Percentiles rank a stretch among this genome's conserved stretches.
Evolutionary conservation across 2,113 vertebrate genomes (phyloP).

Genomic region (Cairina moschata): DNA sequence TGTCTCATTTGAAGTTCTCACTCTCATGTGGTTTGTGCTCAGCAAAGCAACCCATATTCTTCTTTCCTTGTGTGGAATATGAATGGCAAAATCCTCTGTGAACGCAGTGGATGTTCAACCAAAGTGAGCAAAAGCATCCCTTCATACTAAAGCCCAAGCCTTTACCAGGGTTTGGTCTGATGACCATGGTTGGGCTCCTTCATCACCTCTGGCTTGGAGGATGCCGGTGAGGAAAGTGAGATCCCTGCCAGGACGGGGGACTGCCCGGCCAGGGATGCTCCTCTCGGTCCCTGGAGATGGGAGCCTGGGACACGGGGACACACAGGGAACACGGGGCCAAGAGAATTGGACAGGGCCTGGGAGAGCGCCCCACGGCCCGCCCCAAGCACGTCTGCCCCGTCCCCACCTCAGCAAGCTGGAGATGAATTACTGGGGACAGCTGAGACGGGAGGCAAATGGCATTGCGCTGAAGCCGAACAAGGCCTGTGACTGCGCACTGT

Average conservation of each 20-base stretch:
- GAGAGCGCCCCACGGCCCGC: background rate
- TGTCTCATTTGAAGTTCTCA: background rate
- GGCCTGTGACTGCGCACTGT: conserved; percentile 56
- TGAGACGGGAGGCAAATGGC: conserved; percentile 73
- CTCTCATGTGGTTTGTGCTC: background rate
- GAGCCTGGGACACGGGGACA: fast-evolving
- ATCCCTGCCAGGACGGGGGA: background rate
- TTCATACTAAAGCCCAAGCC: background rate
- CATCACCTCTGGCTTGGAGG: background rate
- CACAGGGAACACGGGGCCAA: background rate
- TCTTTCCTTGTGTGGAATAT: background rate
- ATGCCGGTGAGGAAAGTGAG: background rate
- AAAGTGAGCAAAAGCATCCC: background rate
- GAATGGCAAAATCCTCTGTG: background rate
- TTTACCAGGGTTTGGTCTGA: background rate
- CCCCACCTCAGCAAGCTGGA: background rate
- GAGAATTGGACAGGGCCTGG: background rate
- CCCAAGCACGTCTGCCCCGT: background rate
- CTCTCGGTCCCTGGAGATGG: background rate
- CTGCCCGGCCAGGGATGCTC: background rate
- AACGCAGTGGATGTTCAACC: background rate
- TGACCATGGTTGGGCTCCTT: background rate
- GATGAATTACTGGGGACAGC: conserved; percentile 77
- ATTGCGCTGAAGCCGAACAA: conserved; percentile 51
- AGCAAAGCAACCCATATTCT: background rate